phyloP scores from a whole-genome alignment of 1,140 invertebrate genomes.

The Heliothis subflexa region DNA sequence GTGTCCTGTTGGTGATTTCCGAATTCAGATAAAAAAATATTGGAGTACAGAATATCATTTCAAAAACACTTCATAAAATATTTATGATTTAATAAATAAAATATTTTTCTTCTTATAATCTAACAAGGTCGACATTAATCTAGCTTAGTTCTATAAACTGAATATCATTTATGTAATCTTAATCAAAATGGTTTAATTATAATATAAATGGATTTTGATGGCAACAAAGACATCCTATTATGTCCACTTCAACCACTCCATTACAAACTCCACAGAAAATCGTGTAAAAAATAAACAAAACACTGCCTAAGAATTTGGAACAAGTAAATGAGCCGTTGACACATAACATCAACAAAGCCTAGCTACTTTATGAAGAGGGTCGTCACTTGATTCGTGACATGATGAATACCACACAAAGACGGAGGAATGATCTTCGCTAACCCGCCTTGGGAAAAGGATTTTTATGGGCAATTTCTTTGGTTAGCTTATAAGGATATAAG shows the following conservation, averaged over 20 bases:
- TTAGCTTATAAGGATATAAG: slow-evolving; percentile 7
- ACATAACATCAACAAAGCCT: slow-evolving; percentile 36
- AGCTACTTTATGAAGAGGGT: slow-evolving; percentile 22
- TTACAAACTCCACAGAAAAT: neutral
- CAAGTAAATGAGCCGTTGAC: slow-evolving; percentile 43
- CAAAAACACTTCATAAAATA: too few species aligned
- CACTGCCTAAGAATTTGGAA: slow-evolving; percentile 6
- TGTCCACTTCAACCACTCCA: slow-evolving; percentile 3
- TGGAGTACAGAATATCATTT: too few species aligned
- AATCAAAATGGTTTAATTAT: too few species aligned
- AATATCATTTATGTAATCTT: too few species aligned
- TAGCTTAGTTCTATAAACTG: too few species aligned
- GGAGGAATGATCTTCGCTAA: neutral
- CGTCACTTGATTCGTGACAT: slow-evolving; percentile 25
- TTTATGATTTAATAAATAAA: too few species aligned
- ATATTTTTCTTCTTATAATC: too few species aligned
- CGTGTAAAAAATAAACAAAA: neutral
- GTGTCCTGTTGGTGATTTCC: too few species aligned
- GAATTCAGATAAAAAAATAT: too few species aligned
- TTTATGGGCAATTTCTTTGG: slow-evolving; percentile 15
- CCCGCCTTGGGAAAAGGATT: slow-evolving; percentile 20
- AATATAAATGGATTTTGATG: too few species aligned
- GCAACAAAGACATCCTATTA: neutral
- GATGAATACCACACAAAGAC: slow-evolving; percentile 28
- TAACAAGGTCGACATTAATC: too few species aligned